A percentile compares a stretch with the other conserved stretches of the same genome.
phyloP scores from a whole-genome alignment of 2,113 vertebrate species.

The Diphyllodes magnificus region DNA sequence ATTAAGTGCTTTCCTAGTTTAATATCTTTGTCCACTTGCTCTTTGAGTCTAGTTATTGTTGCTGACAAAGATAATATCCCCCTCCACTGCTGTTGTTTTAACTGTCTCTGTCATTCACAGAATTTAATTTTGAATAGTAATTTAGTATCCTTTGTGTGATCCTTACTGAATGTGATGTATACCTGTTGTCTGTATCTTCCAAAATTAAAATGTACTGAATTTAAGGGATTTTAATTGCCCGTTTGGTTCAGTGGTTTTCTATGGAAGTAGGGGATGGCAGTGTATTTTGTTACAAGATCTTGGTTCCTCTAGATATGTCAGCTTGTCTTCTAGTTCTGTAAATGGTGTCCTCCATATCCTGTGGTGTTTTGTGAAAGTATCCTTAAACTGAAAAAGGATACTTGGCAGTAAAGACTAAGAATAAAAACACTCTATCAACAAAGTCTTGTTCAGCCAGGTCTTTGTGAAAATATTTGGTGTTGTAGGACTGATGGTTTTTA shows the following conservation, averaged over 20 bases:
- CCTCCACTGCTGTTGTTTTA: background rate
- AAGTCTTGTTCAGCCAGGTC: background rate
- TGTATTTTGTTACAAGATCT: background rate
- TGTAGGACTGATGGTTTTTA: background rate
- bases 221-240: background rate
- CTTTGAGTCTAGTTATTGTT: background rate
- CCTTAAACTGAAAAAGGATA: background rate
- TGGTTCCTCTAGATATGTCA: background rate
- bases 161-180: background rate
- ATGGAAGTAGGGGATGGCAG: background rate
- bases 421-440: background rate
- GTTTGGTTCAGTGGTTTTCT: background rate
- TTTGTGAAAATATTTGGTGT: background rate
- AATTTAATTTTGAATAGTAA: background rate
- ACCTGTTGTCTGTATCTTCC: background rate
- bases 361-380: background rate
- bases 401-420: background rate
- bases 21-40: background rate
- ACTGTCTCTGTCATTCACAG: background rate
- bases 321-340: background rate
- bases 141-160: background rate
- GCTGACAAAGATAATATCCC: background rate
- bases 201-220: background rate
- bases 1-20: background rate
- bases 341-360: background rate